Evolutionary conservation across 2,888 invertebrate genomes (phyloP), one percentile per base, ranked within the genome.

Genomic region (Hetaerina titia): DNA sequence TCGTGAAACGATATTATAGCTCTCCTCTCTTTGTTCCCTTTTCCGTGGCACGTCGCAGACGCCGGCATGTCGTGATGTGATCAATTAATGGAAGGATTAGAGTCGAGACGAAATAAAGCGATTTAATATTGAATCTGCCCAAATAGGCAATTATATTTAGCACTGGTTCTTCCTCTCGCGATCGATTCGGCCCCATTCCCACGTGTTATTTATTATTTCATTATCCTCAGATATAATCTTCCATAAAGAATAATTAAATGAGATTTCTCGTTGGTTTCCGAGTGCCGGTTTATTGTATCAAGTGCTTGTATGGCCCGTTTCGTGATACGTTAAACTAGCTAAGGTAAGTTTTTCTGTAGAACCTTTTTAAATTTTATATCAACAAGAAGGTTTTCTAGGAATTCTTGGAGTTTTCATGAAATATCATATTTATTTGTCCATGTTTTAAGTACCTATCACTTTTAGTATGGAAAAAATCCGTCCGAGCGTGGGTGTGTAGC

Each of bases 61-160:
- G 57, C 89, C 57, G 58, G 57, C 89, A n/a, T 89, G 57, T 56
- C 57, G 58, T 58, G 57, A 58, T 56, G 89, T 89, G 89, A 89
- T 89, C 56, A 58, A 17, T 89, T 57, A 58, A 58, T 58, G 89
- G 57, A 58, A 9, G 89, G 89, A 89, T 89, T n/a, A 89, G 19
- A 8, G 89, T 57, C 22, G 57, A 56, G 58, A 89, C 57, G n/a
- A 89, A 89, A 89, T 89, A 89, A 89, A 89, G 57, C 89, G 89
- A 22, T 89, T 89, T 89, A 89, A 11, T 58, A 58, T 89, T 22
- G 89, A 89, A 89, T 56, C n/a, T 22, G n/a, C 57, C 89, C 57
- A 89, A 89, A 56, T 58, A n/a, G 22, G 22, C 56, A 58, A 89
- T 89, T 89, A 89, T 89, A 56, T 89, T 89, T 89, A 4, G 89